phyloP scores from a whole-genome alignment of 23 tunicate genomes.

The Diplosoma virens region DNA sequence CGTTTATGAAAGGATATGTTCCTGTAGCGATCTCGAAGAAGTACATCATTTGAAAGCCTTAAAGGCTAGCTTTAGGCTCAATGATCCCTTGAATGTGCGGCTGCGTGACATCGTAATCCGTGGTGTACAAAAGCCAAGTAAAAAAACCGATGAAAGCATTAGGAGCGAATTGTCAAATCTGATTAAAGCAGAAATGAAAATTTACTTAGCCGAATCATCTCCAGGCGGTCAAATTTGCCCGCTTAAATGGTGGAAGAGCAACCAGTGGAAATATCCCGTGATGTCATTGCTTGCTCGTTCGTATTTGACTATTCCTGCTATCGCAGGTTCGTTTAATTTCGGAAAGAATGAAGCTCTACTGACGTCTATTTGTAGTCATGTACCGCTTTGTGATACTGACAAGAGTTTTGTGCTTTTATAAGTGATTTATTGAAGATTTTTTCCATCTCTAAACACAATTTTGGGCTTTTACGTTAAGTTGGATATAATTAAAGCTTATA shows the following conservation, averaged over 20 bases:
- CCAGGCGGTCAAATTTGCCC: slow-evolving; percentile 4
- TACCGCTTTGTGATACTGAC: neutral
- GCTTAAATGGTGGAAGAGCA: slow-evolving; percentile 29
- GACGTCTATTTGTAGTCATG: neutral
- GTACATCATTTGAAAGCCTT: neutral
- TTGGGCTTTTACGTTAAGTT: no score
- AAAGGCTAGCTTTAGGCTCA: no score
- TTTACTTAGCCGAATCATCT: slow-evolving; percentile 5
- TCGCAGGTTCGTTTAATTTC: neutral
- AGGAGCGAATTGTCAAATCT: neutral
- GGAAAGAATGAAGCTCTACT: neutral
- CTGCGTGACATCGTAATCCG: slow-evolving; percentile 10
- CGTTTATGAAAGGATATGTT: neutral
- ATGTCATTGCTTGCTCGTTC: slow-evolving; percentile 24
- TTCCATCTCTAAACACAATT: no score
- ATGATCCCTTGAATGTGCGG: neutral
- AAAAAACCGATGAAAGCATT: neutral
- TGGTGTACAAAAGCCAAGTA: slow-evolving; percentile 1
- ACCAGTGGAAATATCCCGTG: slow-evolving; percentile 7
- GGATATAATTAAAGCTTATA: no score
- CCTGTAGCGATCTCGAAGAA: neutral
- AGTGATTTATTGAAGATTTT: no score
- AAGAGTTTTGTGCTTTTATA: no score
- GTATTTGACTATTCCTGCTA: slow-evolving; percentile 39
- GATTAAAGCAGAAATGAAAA: slow-evolving; percentile 30